A percentile compares a stretch with the other conserved stretches of the same genome.
These are phyloP conservation scores for Apis laboriosa DNA, from an alignment of 1,140 invertebrate species.

Conservation along the genomic window DNA sequence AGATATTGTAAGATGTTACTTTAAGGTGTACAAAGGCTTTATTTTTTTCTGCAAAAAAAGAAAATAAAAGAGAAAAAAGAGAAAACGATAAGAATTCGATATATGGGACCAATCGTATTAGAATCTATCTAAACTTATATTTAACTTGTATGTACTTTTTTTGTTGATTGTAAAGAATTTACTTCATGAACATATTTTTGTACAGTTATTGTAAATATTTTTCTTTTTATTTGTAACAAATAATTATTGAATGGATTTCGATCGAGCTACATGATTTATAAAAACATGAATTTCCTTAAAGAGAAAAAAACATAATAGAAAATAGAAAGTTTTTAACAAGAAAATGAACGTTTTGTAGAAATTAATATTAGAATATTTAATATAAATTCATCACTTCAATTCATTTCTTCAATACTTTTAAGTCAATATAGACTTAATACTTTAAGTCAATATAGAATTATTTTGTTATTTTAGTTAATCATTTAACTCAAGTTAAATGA, in stretches of 20 bases:
- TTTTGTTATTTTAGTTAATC: neutral
- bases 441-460: neutral
- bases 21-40: slow-evolving; percentile 55
- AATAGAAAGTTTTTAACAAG: neutral
- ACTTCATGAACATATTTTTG: slow-evolving; percentile 30
- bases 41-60: slow-evolving; percentile 14
- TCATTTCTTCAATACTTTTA: neutral
- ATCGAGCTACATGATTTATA: neutral
- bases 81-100: slow-evolving; percentile 7
- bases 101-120: slow-evolving; percentile 60
- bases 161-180: slow-evolving; percentile 29
- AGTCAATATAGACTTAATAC: neutral
- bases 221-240: slow-evolving; percentile 36
- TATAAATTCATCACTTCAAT: neutral
- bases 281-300: neutral
- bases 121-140: slow-evolving; percentile 31
- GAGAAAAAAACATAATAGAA: neutral
- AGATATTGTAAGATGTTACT: slow-evolving; percentile 5
- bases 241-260: neutral
- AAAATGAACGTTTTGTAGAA: neutral
- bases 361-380: neutral
- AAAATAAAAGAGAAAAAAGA: neutral
- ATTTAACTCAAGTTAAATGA: neutral
- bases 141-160: slow-evolving; percentile 32
- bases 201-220: slow-evolving; percentile 51